phyloP scores from a whole-genome alignment of 2,113 vertebrate species.

The Lagopus leucura region DNA sequence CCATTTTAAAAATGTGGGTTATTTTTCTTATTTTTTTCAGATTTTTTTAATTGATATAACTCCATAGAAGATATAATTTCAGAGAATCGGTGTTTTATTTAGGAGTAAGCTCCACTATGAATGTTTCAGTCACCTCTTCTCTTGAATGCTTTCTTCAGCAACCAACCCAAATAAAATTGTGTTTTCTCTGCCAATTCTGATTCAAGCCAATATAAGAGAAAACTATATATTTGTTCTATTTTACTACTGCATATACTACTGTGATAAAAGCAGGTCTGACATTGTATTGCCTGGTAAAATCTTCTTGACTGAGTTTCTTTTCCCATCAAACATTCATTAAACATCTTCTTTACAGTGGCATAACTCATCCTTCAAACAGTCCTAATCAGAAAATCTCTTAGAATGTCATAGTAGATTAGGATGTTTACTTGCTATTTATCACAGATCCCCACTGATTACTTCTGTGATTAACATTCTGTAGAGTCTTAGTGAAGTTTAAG shows the following conservation, averaged over 20 bases:
- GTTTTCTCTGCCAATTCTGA: background rate
- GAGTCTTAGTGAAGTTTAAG: background rate
- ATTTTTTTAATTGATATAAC: background rate
- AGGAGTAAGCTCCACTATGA: background rate
- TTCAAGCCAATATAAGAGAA: background rate
- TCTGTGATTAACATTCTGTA: background rate
- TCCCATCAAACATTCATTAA: background rate
- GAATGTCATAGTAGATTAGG: background rate
- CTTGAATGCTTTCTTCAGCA: background rate
- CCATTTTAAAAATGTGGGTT: rapidly evolving
- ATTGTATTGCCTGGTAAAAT: background rate
- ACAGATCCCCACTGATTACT: background rate
- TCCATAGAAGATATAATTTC: background rate
- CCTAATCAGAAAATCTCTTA: background rate
- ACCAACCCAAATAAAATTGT: background rate
- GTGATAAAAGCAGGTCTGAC: background rate
- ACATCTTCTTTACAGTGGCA: background rate
- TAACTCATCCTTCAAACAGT: background rate
- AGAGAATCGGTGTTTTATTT: background rate
- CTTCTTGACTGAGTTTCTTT: background rate
- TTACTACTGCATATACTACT: background rate
- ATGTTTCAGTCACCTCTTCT: background rate
- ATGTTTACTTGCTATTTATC: background rate
- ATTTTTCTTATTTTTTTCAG: background rate
- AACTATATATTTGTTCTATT: background rate